Base-by-base conservation (phyloP, 2,888 invertebrate species). In the Mesochorus sp. region DNA sequence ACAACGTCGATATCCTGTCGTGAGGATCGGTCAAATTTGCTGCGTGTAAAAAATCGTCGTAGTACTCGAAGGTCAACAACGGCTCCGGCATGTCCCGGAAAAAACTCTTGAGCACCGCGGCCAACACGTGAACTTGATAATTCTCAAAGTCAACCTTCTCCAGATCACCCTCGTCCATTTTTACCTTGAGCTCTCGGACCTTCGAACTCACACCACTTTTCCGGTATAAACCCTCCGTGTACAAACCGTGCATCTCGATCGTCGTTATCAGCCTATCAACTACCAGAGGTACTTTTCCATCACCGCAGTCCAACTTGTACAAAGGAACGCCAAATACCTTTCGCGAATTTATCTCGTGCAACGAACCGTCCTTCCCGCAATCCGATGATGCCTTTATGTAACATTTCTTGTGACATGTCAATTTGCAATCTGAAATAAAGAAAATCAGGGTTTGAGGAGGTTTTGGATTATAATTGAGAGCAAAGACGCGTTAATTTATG, bases 381-480 rank as follows among this genome's bases (percentile, higher is more conserved):
- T 92, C 92, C 10, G 90, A 86, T 8, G 92, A 91, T 6, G 96
- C 95, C 92, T 95, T 96, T 82, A 93, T 93, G 88, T 97, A 96
- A 91, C 98, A 98, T 91, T 97, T 98, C 91, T 97, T 98, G 92
- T 99, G 98, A 88, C 97, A 97, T 1, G 97, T 97, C 83, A 98
- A 93, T 91, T 96, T 97, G 92, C 98, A 99, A 85, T 94, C 94
- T 93, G 91, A 74, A 87, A 17, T 5, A 28, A 1, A 34, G 62
- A 68, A 17, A 70, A 31, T n/a, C n/a, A n/a, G n/a, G n/a, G n/a
- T n/a, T n/a, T n/a, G n/a, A n/a, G n/a, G n/a, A 39, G 55, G 10
- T 39, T 49, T 8, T n/a, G n/a, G 17, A 6, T 17, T 12, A 17
- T 4, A 42, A 14, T 12, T 6, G 17, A 12, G 42, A 42, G n/a